Evolutionary conservation across 2,888 invertebrate genomes (phyloP).

Genomic region (Bruchidius siliquastri): DNA sequence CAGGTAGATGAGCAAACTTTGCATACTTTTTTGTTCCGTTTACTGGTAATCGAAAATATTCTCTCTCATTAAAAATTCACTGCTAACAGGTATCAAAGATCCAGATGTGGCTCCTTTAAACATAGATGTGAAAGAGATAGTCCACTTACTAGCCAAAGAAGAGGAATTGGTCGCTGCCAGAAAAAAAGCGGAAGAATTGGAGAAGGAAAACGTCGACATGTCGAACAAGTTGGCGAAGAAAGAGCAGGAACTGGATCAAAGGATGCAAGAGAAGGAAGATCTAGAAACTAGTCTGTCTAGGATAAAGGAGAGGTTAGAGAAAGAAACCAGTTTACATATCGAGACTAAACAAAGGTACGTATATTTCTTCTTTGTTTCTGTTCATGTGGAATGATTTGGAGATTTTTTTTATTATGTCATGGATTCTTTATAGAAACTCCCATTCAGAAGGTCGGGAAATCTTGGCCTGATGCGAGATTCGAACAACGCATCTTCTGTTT

Average conservation of each 20-base stretch:
- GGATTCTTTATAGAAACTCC: no score
- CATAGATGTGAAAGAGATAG: conserved; percentile 87
- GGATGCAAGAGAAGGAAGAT: conserved; percentile 89
- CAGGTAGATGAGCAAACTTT: not conserved
- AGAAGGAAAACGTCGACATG: conserved; percentile 84
- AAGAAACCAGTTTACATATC: conserved; percentile 81
- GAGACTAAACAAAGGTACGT: conserved; percentile 66
- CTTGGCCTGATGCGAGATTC: no score
- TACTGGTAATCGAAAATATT: no score
- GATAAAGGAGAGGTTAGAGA: conserved; percentile 83
- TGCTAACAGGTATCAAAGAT: conserved; percentile 53
- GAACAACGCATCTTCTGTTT: no score
- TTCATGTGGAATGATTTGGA: no score
- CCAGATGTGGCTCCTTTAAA: conserved; percentile 82
- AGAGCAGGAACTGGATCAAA: conserved; percentile 87
- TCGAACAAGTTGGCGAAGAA: conserved; percentile 83
- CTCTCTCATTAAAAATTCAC: no score
- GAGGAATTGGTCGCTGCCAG: conserved; percentile 85
- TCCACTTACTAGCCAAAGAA: conserved; percentile 86
- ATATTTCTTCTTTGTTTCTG: not conserved
- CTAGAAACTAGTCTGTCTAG: conserved; percentile 72
- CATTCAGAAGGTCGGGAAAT: no score
- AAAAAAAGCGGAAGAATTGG: conserved; percentile 80
- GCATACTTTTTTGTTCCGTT: no score
- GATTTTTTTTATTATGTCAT: no score